Evolutionary conservation across 2,888 invertebrate genomes (phyloP).

Genomic region (Argyresthia albistria): DNA sequence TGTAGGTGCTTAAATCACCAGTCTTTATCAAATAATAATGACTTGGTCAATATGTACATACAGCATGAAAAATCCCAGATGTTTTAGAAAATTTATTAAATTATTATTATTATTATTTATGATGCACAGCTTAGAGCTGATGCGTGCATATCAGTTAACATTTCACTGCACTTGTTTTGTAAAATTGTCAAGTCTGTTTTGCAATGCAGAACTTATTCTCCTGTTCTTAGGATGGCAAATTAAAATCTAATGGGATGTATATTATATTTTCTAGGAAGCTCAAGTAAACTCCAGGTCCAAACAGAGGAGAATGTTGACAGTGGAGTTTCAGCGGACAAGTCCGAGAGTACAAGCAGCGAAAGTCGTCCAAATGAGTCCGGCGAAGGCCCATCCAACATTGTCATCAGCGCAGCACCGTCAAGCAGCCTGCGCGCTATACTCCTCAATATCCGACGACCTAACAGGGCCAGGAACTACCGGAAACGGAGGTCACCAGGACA

Average conservation of each 20-base stretch:
- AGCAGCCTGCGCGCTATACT: slow-evolving; percentile 46
- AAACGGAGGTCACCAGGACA: slow-evolving; percentile 52
- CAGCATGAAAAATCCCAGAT: too few relatives aligned
- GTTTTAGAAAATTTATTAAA: too few relatives aligned
- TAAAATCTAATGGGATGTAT: background rate
- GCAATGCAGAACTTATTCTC: background rate
- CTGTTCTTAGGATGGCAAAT: too few relatives aligned
- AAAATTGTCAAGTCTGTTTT: too few relatives aligned
- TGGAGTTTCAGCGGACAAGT: slow-evolving; percentile 58
- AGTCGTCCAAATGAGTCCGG: slow-evolving; percentile 25
- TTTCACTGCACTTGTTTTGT: too few relatives aligned
- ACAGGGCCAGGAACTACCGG: slow-evolving; percentile 31
- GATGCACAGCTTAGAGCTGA: too few relatives aligned
- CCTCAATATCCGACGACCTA: slow-evolving; percentile 41
- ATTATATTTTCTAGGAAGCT: background rate
- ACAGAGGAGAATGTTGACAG: slow-evolving; percentile 58
- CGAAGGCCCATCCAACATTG: slow-evolving; percentile 42
- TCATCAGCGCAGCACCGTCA: slow-evolving; percentile 46
- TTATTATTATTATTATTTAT: too few relatives aligned
- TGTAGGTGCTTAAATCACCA: too few relatives aligned
- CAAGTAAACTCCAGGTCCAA: slow-evolving; percentile 14
- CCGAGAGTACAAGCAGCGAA: slow-evolving; percentile 60
- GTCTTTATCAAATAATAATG: too few relatives aligned
- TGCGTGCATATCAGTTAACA: too few relatives aligned
- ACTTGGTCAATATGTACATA: too few relatives aligned